A percentile compares a stretch with the other conserved stretches of the same genome.
phyloP scores from a whole-genome alignment of 2,888 invertebrate species.

The Napeogenes sylphis region DNA sequence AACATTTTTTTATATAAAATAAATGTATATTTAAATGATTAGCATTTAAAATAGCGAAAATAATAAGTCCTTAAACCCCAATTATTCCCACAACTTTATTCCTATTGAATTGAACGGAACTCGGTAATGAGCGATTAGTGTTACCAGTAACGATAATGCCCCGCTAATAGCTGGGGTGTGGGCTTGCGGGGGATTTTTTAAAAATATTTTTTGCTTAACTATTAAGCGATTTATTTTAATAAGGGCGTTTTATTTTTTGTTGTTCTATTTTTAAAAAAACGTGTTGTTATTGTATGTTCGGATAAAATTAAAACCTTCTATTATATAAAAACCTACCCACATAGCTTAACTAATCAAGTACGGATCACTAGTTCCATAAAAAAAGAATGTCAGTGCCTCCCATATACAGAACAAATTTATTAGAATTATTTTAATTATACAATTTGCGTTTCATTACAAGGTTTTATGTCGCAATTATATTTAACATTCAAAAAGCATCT shows the following conservation, averaged over 20 bases:
- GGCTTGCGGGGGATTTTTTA: conserved; percentile 34
- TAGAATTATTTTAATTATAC: conserved; percentile 14
- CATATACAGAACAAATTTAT: conserved; percentile 11
- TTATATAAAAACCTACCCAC: background rate
- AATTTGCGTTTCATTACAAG: conserved; percentile 6
- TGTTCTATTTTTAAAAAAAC: too few relatives aligned
- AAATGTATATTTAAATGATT: background rate
- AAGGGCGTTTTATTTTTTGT: conserved; percentile 6
- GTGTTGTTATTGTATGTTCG: too few relatives aligned
- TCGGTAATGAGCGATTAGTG: conserved; percentile 74
- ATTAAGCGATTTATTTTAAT: conserved; percentile 9
- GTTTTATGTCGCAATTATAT: conserved; percentile 9
- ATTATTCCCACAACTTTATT: conserved; percentile 47
- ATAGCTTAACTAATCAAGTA: background rate
- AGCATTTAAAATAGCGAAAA: conserved; percentile 15
- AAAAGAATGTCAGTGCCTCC: conserved; percentile 6
- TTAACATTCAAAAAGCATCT: conserved; percentile 1
- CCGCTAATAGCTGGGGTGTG: conserved; percentile 66
- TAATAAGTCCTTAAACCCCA: conserved; percentile 34
- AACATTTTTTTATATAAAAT: conserved; percentile 7
- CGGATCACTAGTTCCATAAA: conserved; percentile 5
- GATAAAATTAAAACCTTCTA: background rate
- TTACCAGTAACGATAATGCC: conserved; percentile 72
- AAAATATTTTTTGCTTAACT: conserved; percentile 19
- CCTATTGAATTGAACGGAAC: conserved; percentile 48